These are phyloP conservation scores for Pristionchus exspectatus DNA, from an alignment of 2,888 invertebrate species.

Conservation along the genomic window DNA sequence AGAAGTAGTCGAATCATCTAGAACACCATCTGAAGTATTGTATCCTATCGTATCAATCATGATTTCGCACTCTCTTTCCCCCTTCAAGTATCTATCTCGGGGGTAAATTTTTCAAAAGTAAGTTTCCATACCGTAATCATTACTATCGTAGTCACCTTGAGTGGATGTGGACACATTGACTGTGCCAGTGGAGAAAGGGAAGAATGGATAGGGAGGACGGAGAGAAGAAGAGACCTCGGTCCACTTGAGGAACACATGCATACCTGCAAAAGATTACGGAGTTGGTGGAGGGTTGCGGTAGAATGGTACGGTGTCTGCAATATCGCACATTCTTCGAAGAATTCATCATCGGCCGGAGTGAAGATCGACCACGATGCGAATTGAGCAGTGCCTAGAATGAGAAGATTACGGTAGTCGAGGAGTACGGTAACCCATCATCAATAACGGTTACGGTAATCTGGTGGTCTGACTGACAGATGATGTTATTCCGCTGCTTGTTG, in stretches of 20 bases:
- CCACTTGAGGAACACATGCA: background rate
- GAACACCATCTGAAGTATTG: no score
- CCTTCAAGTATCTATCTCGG: no score
- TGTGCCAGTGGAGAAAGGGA: background rate
- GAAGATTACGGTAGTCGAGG: background rate
- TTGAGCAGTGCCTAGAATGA: background rate
- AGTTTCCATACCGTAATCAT: no score
- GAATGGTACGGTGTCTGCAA: background rate
- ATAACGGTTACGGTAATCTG: background rate
- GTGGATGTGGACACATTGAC: no score
- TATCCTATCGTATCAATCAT: no score
- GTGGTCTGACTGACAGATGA: background rate
- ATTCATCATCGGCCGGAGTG: background rate
- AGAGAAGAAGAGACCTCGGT: background rate
- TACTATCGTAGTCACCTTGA: background rate
- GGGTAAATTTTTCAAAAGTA: no score
- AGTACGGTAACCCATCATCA: background rate
- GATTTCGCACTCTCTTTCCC: no score
- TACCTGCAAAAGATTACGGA: background rate
- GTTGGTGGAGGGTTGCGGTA: background rate
- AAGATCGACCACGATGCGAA: background rate
- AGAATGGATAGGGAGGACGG: background rate
- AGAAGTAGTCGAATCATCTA: no score
- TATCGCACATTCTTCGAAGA: slow-evolving; percentile 18
- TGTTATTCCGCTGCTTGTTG: background rate